Percentiles rank a stretch among this genome's conserved stretches.
Evolutionary conservation across 2,113 vertebrate genomes (phyloP).

Genomic region (Periophthalmodon schlosseri): DNA sequence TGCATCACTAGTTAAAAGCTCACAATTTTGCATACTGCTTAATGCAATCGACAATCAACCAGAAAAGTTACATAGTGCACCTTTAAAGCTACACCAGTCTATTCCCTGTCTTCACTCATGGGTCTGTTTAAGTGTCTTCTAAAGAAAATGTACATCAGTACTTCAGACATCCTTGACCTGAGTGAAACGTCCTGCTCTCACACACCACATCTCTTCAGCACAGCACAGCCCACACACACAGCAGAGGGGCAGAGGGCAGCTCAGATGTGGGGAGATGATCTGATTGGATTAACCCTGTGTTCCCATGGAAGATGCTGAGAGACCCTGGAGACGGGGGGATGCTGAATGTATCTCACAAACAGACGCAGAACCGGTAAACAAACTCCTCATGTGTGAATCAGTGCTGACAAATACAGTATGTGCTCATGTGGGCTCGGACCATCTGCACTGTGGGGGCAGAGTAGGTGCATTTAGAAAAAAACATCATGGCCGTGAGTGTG

Average conservation of each 20-base stretch:
- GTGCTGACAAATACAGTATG: conserved; percentile 14
- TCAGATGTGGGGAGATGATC: conserved; percentile 24
- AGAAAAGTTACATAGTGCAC: too few relatives aligned
- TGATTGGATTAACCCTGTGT: conserved; percentile 15
- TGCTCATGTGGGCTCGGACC: not conserved
- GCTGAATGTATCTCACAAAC: conserved; percentile 19
- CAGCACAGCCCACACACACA: conserved; percentile 36
- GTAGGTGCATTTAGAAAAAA: not conserved
- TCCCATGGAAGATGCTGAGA: conserved; percentile 27
- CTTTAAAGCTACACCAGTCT: too few relatives aligned
- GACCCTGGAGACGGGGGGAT: not conserved
- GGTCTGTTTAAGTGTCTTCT: not conserved
- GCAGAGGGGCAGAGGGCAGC: conserved; percentile 36
- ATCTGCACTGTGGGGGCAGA: not conserved
- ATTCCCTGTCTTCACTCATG: too few relatives aligned
- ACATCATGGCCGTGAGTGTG: not conserved
- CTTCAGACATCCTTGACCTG: conserved; percentile 27
- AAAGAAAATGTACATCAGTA: not conserved
- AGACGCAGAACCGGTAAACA: not conserved
- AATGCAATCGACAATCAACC: too few relatives aligned
- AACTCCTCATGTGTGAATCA: conserved; percentile 21
- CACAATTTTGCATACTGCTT: too few relatives aligned
- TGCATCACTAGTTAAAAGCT: too few relatives aligned
- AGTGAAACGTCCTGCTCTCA: conserved; percentile 23
- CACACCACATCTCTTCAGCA: conserved; percentile 6